Percentiles rank a stretch among this genome's conserved stretches.
Evolutionary conservation across 1,140 invertebrate species (phyloP).

Genomic region (Plectrocnemia conspersa): DNA sequence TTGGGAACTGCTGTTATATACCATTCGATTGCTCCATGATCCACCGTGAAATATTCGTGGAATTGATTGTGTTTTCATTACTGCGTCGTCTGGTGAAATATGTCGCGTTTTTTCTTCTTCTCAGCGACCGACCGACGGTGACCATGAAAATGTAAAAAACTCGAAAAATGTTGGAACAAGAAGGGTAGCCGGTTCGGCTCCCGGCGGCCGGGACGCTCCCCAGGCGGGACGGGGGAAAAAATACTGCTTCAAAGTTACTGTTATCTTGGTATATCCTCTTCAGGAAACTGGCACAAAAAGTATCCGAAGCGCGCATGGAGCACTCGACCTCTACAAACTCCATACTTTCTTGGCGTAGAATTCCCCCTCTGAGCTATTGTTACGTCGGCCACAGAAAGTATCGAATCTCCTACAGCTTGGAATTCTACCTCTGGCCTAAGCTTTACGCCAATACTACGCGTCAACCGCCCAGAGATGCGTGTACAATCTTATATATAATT

Average conservation of each 20-base stretch:
- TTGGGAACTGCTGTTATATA: too few species aligned
- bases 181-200: constrained; percentile 15
- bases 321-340: neutral
- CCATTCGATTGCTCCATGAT: too few species aligned
- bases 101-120: constrained; percentile 6
- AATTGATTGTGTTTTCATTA: too few species aligned
- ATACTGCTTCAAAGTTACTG: constrained; percentile 47
- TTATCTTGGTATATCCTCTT: constrained; percentile 55
- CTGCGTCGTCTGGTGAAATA: neutral
- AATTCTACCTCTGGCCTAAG: constrained; percentile 46
- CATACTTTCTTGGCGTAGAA: constrained; percentile 47
- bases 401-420: constrained; percentile 40
- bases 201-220: constrained; percentile 20
- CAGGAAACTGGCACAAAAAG: constrained; percentile 50
- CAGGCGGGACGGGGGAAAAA: constrained; percentile 30
- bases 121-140: constrained; percentile 12
- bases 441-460: constrained; percentile 38
- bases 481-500: constrained; percentile 17
- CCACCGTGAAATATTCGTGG: too few species aligned
- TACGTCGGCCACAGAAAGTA: constrained; percentile 50
- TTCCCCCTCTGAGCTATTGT: constrained; percentile 53
- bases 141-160: constrained; percentile 22
- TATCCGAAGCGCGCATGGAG: constrained; percentile 29
- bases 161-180: constrained; percentile 14
- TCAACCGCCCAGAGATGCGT: constrained; percentile 1